Evolutionary conservation across 64 coral and sea anemone genomes (phyloP), one percentile per base, ranked within the genome.

Genomic region (Cladopsammia gracilis): DNA sequence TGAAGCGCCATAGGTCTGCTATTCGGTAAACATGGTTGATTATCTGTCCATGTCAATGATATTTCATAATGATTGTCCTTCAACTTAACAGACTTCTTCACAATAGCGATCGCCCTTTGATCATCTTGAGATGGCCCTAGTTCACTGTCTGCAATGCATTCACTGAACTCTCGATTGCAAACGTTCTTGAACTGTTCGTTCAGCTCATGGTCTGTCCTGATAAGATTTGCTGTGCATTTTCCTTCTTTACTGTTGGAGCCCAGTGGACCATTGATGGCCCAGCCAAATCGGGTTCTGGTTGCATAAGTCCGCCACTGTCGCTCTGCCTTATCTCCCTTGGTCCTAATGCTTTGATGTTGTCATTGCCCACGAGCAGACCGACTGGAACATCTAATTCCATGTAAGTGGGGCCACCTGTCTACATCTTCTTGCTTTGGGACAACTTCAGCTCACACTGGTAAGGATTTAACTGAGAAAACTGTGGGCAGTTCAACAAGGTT

Each of bases 121-220:
- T 34, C 34, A 34, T 34, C 34, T 34, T 34, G 34, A 34, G 34
- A 34, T 34, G 34, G 34, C 34, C 34, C 34, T 34, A 34, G 34
- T 34, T 34, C 34, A 34, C 34, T 34, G 34, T 34, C 34, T 34
- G 34, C 34, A 34, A 34, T 34, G 34, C 34, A 34, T 34, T 34
- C 34, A 34, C 34, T 34, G 34, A 34, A 34, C 0, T 34, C 34
- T 34, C 34, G 2, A 34, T 89, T 85, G 51, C 93, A 95, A 34
- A 65, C 90, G 18, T 78, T 62, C 42, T 92, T 61, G 60, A 88
- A 92, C 76, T 96, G 90, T 73, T 77, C 25, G 25, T 79, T 91
- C 24, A 96, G 44, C 4, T 45, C 12, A 64, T 18, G 23, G 54
- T 92, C 75, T 26, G 89, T 54, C 22, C 83, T 62, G 14, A 83